These are phyloP conservation scores for Ciconia nigra DNA, from an alignment of 2,797 vertebrate genomes.

Conservation along the genomic window DNA sequence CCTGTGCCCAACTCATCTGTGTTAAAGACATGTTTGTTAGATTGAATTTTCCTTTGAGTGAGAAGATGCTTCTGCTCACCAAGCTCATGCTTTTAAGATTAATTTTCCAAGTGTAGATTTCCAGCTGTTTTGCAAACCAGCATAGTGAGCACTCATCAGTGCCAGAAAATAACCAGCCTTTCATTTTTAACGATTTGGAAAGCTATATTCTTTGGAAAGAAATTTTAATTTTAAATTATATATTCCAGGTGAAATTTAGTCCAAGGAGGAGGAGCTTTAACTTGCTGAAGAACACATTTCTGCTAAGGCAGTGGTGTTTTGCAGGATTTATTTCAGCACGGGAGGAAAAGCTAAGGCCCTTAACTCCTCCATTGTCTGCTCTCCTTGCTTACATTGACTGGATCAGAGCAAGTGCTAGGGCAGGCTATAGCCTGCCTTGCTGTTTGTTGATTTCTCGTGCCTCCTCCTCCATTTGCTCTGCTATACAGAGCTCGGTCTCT, in stretches of 20 bases:
- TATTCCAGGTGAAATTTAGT: not conserved
- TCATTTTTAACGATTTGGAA: not conserved
- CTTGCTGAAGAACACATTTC: not conserved
- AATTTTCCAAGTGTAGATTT: not conserved
- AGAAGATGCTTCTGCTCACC: not conserved
- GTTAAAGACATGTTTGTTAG: not conserved
- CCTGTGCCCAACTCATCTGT: not conserved
- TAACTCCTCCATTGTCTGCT: rapidly evolving
- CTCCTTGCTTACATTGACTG: not conserved
- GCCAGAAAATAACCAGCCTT: not conserved
- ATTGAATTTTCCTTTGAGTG: not conserved
- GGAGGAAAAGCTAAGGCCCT: not conserved
- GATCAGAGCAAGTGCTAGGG: not conserved
- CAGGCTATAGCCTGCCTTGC: not conserved
- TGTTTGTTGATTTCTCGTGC: not conserved
- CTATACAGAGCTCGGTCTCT: not conserved
- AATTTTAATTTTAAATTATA: not conserved
- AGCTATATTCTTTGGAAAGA: not conserved
- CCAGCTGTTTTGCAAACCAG: not conserved
- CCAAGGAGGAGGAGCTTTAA: not conserved
- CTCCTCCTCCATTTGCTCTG: not conserved
- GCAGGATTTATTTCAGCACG: not conserved
- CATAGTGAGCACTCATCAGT: not conserved
- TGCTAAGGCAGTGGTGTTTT: not conserved
- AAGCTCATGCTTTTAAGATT: not conserved